These are phyloP conservation scores for Eupithecia exiguata DNA, from an alignment of 2,888 invertebrate genomes.

Conservation along the genomic window DNA sequence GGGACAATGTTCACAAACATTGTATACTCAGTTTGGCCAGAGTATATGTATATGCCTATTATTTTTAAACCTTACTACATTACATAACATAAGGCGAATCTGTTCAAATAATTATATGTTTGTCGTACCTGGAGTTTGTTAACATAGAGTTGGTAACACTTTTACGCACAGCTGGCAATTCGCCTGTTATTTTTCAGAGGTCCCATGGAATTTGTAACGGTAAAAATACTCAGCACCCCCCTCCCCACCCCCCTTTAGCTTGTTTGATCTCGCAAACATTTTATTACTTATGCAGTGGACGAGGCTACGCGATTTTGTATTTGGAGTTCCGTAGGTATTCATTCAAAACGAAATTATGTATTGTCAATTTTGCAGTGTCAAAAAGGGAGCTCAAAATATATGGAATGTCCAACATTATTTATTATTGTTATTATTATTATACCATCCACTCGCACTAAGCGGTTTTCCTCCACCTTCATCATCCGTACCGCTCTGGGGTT, in stretches of 20 bases:
- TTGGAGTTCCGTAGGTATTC: neutral
- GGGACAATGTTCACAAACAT: too few species aligned
- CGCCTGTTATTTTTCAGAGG: conserved; percentile 8
- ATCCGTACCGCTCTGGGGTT: too few species aligned
- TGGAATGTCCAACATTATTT: too few species aligned
- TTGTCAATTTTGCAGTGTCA: too few species aligned
- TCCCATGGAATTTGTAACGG: neutral
- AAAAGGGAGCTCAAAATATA: too few species aligned
- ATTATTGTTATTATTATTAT: too few species aligned
- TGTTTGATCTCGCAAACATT: conserved; percentile 29
- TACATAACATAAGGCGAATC: neutral
- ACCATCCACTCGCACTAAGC: too few species aligned
- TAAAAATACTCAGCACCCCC: conserved; percentile 10
- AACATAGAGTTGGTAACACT: neutral
- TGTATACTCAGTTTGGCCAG: too few species aligned
- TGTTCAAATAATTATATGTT: neutral
- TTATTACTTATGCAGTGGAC: conserved; percentile 20
- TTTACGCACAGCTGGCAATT: neutral
- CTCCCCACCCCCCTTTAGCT: neutral
- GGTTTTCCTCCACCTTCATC: too few species aligned
- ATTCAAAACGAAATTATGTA: neutral
- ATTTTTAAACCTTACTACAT: too few species aligned
- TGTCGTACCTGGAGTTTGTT: neutral
- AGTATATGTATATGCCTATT: too few species aligned
- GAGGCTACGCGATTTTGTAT: conserved; percentile 12